Base-by-base conservation (phyloP, 1,140 invertebrate genomes). In the Triops longicaudatus region DNA sequence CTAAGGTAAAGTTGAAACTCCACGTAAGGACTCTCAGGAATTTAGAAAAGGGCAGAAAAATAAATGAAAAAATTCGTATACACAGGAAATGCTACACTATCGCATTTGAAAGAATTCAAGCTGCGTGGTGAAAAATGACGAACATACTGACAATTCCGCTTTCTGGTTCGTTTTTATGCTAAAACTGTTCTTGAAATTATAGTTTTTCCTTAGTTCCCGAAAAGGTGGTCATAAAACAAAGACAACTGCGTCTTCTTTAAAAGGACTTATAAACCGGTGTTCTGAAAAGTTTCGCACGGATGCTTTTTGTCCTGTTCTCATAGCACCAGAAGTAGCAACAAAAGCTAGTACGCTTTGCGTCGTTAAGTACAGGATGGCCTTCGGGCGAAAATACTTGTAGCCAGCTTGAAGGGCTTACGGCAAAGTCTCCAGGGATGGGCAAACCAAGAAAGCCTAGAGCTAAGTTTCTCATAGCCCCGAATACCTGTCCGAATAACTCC, bases 341-440 rank as follows among this genome's bases (percentile, higher is more conserved):
- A 63, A 63, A 6, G 44, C 44, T 63, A n/a, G 10, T 63, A 63
- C 44, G 50, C 17, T 63, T 63, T 63, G 50, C 50, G 17, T 63
- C 50, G 50, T 63, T 63, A 63, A 63, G 17, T 63, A 63, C 50
- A 63, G 50, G 50, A 63, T 63, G 50, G 50, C 50, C 50, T 63
- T 63, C 50, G 22, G 50, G 50, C 50, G 50, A 63, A 63, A 63
- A 63, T 63, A n/a, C 50, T 63, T 63, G 50, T 17, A 63, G 50
- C 22, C 50, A 63, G 50, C 10, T 63, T 63, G 50, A 63, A 17
- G 50, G 50, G 50, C 22, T 63, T 63, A 5, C 6, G 17, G 50
- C 50, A n/a, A 63, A 63, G 44, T 63, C 50, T 63, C 50, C n/a
- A 9, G 50, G 50, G 14, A 63, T 63, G 50, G 50, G 50, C 17